Evolutionary conservation across 2,113 vertebrate genomes (phyloP), one percentile per base, ranked within the genome.

Genomic region (Garra rufa): DNA sequence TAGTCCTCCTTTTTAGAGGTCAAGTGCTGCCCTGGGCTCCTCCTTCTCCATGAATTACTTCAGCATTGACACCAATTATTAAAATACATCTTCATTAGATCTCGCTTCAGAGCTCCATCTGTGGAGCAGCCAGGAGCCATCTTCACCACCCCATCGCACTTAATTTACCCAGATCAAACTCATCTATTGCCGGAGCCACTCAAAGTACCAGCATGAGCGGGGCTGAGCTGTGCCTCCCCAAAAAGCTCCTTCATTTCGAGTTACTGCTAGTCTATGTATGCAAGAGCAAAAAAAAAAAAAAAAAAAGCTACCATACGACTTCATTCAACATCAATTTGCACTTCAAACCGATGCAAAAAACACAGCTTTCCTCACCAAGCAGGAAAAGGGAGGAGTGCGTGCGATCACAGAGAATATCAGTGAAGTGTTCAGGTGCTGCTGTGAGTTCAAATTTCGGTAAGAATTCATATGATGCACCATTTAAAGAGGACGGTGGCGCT

Each of bases 21-120:
- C 59, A 82, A 87, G 81, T 73, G 61, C 46, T 81, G 80, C 83
- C 76, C 76, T 50, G 79, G 79, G 86, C 84, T 88, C 70, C 71
- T 83, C 90, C 85, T 85, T 73, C 28, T 76, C 82, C 57, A 83
- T 65, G 67, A 78, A 76, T 85, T 61, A 70, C 61, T 71, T 83
- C 63, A 52, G 52, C 44, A 41, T 71, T 83, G 87, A 88, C 83
- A 80, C 81, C 80, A 85, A 87, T 84, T 85, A 87, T 87, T 79
- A 41, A 59, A 87, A 90, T 87, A 86, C 63, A 87, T 91, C 88
- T 91, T 88, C 88, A 89, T 91, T 89, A 90, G 71, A 79, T 24
- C 75, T 85, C 52, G 73, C 73, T 86, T 83, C 76, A 84, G 83
- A 41, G 44, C 44, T 75, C 41, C 81, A 55, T 86, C 84, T 85